Percentiles rank a stretch among this genome's conserved stretches.
phyloP scores from a whole-genome alignment of 2,888 invertebrate genomes.

The Epiblema foenella region DNA sequence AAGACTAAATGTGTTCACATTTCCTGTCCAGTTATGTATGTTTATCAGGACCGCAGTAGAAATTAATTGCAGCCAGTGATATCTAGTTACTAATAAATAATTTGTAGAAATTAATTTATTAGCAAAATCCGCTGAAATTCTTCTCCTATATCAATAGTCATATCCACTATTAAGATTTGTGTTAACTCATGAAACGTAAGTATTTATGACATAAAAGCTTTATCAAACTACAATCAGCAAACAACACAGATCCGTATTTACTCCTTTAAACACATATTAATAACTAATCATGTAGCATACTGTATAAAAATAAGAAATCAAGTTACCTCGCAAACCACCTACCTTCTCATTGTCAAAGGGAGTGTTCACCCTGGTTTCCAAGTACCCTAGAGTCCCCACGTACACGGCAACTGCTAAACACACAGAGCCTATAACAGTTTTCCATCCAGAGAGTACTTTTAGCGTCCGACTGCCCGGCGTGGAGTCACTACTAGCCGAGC shows the following conservation, averaged over 20 bases:
- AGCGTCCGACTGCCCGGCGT: slow-evolving; percentile 55
- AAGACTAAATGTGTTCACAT: no score
- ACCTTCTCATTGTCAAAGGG: slow-evolving; percentile 92
- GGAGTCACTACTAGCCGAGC: slow-evolving; percentile 61
- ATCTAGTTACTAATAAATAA: no score
- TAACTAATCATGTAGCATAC: not conserved
- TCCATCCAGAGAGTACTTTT: slow-evolving; percentile 79
- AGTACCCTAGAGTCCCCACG: slow-evolving; percentile 91
- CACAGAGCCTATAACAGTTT: slow-evolving; percentile 84
- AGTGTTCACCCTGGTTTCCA: slow-evolving; percentile 95
- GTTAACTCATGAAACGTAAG: not conserved
- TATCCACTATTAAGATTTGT: not conserved
- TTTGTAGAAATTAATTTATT: no score
- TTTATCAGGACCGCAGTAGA: no score
- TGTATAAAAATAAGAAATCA: slow-evolving; percentile 10
- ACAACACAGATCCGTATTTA: not conserved
- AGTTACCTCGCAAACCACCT: slow-evolving; percentile 37
- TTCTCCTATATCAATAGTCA: no score
- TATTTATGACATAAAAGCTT: slow-evolving; percentile 17
- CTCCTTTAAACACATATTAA: not conserved
- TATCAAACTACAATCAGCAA: not conserved
- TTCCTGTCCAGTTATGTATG: no score
- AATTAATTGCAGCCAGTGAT: no score
- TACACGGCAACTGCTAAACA: slow-evolving; percentile 89
- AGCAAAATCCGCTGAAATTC: no score